Evolutionary conservation across 2,888 invertebrate species (phyloP), one percentile per base, ranked within the genome.

Genomic region (Pterobdella sp.): DNA sequence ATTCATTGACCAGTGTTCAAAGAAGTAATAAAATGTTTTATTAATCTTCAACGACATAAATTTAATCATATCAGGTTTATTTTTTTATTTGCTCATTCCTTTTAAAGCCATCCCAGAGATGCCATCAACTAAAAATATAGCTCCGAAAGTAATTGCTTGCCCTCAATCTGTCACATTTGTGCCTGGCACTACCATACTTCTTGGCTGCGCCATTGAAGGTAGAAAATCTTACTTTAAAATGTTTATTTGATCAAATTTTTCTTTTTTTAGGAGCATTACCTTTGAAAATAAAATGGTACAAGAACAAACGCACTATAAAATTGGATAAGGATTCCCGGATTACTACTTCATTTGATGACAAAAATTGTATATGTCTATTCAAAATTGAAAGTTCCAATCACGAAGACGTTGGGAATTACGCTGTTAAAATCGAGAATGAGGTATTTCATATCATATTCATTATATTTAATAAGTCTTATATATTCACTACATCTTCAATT

Each of bases 221-320:
- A 34, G 14, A 10, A 2, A 18, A 35, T 66, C 32, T 34, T 66
- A 4, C 10, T 34, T 66, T 68, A 35, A 10, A 3, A 36, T 10
- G 34, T 68, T 68, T 22, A 7, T 26, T 36, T 68, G 1, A n/a
- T n/a, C 36, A 22, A n/a, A 52, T 2, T 69, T 49, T 37, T 3
- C 7, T 29, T 29, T 67, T 67, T 49, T 26, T 52, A 69, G 69
- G 69, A 2, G 18, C 26, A 36, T 34, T 49, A 1, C 52, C 52
- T n/a, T 29, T 52, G 18, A 69, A 69, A 69, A 32, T 71, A 0
- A 71, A 71, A 63, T 71, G 71, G 71, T 71, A 71, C 63, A 71
- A 71, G 29, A 71, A 71, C 71, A 71, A 63, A 34, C 49, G 56
- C 10, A 29, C 71, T 14, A 26, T 71, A 60, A 71, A 71, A 34